phyloP scores from a whole-genome alignment of 2,888 invertebrate species.

The Agrochola litura region DNA sequence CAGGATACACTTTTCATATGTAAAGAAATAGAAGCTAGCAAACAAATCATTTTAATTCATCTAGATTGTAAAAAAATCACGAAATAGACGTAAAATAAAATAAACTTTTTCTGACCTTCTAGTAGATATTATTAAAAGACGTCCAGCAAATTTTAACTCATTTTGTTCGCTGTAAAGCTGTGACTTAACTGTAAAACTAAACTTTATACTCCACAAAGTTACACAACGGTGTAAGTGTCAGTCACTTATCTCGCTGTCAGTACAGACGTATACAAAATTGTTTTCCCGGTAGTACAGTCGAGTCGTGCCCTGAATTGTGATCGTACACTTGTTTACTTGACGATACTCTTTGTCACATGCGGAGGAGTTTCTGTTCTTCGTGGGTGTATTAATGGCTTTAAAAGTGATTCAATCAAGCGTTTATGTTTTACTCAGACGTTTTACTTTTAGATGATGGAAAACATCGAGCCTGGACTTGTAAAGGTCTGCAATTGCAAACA shows the following conservation, averaged over 20 bases:
- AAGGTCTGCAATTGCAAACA: not conserved
- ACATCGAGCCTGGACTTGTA: no score
- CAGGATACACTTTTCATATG: not conserved
- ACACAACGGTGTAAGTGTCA: conserved; percentile 63
- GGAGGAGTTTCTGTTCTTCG: conserved; percentile 55
- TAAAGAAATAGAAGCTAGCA: no score
- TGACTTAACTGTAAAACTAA: not conserved
- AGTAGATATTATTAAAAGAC: not conserved
- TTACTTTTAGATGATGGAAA: not conserved
- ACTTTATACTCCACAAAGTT: conserved; percentile 19
- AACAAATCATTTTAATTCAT: no score
- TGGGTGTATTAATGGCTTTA: conserved; percentile 43
- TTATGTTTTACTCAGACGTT: conserved; percentile 3
- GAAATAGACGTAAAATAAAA: not conserved
- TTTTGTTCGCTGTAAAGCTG: not conserved
- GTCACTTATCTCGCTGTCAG: conserved; percentile 68
- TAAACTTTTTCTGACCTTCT: not conserved
- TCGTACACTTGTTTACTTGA: conserved; percentile 71
- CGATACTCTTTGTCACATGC: conserved; percentile 70
- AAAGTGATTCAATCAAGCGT: conserved; percentile 56
- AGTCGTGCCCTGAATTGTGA: conserved; percentile 76
- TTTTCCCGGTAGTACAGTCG: conserved; percentile 71
- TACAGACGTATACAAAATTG: conserved; percentile 78
- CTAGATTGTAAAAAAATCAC: no score
- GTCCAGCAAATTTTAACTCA: not conserved